Percentiles rank a stretch among this genome's conserved stretches.
phyloP scores from a whole-genome alignment of 2,797 vertebrate genomes.

The Margarornis squamiger region DNA sequence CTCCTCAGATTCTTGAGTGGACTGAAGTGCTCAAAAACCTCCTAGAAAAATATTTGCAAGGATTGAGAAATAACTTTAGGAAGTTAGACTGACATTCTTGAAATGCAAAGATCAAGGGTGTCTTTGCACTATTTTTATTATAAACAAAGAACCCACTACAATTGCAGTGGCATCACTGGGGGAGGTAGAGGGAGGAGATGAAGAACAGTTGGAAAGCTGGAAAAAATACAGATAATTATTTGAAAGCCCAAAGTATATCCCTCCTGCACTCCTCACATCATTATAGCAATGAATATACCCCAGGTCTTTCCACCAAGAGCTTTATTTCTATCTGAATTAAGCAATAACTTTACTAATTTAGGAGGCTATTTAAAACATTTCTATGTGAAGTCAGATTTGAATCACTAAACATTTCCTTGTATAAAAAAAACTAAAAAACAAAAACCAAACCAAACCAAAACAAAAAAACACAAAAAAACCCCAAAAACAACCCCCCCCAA shows the following conservation, averaged over 20 bases:
- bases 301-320: background rate
- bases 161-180: slow-evolving; percentile 21
- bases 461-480: background rate
- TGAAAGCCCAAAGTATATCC: background rate
- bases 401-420: background rate
- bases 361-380: background rate
- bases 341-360: background rate
- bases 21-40: background rate
- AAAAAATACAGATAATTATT: background rate
- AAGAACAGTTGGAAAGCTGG: slow-evolving; percentile 14
- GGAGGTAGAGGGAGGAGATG: slow-evolving; percentile 9
- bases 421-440: background rate
- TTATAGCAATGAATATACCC: background rate
- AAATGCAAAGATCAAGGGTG: slow-evolving; percentile 54
- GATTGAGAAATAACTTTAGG: slow-evolving; percentile 43
- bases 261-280: background rate
- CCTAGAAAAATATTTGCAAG: slow-evolving; percentile 40
- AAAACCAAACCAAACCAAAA: background rate
- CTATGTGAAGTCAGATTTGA: background rate
- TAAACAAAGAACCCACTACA: slow-evolving; percentile 55
- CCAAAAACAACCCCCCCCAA: no score
- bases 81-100: slow-evolving; percentile 23
- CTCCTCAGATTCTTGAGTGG: background rate
- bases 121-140: slow-evolving; percentile 61
- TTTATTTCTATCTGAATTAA: background rate